Evolutionary conservation across 2,113 vertebrate genomes (phyloP).

Genomic region (Heteronetta atricapilla): DNA sequence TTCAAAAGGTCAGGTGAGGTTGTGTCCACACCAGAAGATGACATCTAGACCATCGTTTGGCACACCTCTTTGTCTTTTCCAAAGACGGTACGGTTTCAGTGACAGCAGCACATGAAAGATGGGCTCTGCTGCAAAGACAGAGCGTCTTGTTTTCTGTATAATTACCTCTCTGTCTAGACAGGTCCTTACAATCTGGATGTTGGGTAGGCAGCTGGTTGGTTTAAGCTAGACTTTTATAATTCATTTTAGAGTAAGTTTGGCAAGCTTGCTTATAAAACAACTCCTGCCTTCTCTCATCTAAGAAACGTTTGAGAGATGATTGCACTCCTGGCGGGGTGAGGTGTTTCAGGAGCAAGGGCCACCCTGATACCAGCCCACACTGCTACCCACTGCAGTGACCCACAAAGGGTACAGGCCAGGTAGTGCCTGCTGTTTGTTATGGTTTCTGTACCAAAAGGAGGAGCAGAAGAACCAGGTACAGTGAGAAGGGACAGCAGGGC

Average conservation of each 20-base stretch:
- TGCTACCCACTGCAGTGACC: background rate
- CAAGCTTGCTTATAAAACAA: background rate
- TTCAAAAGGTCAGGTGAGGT: background rate
- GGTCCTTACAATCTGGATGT: background rate
- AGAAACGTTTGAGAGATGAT: fast-evolving
- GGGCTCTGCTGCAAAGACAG: background rate
- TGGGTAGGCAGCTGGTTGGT: background rate
- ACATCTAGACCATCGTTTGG: background rate
- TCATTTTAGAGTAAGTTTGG: background rate
- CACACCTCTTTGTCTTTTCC: background rate
- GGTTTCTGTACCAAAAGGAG: background rate
- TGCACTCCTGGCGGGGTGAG: background rate
- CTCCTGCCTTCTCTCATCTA: background rate
- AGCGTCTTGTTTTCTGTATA: background rate
- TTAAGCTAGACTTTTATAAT: background rate
- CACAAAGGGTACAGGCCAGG: background rate
- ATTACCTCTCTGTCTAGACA: background rate
- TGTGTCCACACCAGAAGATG: background rate
- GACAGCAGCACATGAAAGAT: background rate
- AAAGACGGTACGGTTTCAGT: background rate
- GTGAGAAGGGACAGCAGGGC: background rate
- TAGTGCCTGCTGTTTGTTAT: background rate
- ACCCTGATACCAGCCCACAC: background rate
- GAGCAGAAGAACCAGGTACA: background rate
- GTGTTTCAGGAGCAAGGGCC: background rate